Conservation (phyloP, 2,113 vertebrate genomes). For the Oriolus oriolus region DNA sequence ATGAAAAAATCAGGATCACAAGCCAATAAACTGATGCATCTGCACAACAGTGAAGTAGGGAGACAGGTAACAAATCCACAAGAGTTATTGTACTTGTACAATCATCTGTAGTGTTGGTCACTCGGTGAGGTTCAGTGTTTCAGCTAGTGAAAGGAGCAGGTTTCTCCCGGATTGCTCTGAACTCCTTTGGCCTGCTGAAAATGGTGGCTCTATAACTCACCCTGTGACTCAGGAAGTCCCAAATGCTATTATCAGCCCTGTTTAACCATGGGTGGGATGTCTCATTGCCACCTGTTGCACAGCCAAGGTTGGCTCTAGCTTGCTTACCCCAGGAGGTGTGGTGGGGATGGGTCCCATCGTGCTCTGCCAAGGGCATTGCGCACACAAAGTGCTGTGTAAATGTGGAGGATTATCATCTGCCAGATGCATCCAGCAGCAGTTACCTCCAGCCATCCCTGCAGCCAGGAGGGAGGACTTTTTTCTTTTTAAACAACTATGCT, state of each 20-base stretch:
- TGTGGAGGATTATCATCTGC: background rate
- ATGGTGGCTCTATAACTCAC: background rate
- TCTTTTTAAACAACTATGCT: background rate
- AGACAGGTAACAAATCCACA: conserved; percentile 87
- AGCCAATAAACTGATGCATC: conserved; percentile 98
- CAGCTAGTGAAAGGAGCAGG: background rate
- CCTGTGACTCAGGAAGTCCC: background rate
- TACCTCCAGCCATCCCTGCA: background rate
- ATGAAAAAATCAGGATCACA: conserved; percentile 95
- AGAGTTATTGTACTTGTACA: conserved; percentile 61
- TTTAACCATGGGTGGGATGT: background rate
- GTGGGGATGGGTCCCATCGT: background rate
- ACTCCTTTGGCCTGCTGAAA: conserved; percentile 26
- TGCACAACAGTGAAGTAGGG: conserved; percentile 99
- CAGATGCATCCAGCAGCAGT: background rate
- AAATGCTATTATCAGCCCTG: background rate
- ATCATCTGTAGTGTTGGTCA: conserved; percentile 38
- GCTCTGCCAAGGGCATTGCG: background rate
- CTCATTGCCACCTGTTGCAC: background rate
- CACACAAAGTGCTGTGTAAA: background rate
- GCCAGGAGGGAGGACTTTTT: background rate
- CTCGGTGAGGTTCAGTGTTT: conserved; percentile 1
- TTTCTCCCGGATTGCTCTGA: background rate
- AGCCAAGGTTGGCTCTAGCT: background rate
- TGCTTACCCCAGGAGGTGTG: background rate